A percentile compares a stretch with the other conserved stretches of the same genome.
Evolutionary conservation across 1,140 invertebrate genomes (phyloP).

Genomic region (Platyscapa corneri): DNA sequence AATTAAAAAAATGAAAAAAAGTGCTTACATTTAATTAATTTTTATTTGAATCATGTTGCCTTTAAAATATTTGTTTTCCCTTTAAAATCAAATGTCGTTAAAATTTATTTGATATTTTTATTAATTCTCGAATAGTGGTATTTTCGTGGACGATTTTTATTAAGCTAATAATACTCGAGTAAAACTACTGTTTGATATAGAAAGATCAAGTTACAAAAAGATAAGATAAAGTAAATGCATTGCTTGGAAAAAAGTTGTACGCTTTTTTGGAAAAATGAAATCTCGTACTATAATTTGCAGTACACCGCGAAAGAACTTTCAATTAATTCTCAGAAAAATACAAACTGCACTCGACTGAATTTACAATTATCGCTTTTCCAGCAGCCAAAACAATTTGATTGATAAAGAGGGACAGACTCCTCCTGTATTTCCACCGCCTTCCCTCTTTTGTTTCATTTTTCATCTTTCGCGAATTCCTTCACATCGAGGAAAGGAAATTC

Average conservation of each 20-base stretch:
- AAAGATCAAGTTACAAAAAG: not conserved
- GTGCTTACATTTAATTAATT: no score
- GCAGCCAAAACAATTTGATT: constrained; percentile 47
- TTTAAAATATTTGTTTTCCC: no score
- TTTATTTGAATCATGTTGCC: no score
- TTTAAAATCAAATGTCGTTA: no score
- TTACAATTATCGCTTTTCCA: constrained; percentile 43
- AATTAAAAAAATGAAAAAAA: no score
- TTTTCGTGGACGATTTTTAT: no score
- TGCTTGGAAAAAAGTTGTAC: not conserved
- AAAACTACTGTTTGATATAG: no score
- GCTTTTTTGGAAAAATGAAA: not conserved
- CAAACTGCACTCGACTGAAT: not conserved
- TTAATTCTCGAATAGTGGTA: no score
- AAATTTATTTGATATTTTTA: no score
- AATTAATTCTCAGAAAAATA: constrained; percentile 9
- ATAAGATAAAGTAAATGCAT: no score
- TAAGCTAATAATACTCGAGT: no score
- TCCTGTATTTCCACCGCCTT: not conserved
- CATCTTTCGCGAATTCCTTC: constrained; percentile 23
- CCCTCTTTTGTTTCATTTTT: constrained; percentile 13
- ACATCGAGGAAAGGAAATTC: not conserved
- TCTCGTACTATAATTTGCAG: not conserved
- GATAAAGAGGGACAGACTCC: constrained; percentile 19
- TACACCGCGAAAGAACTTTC: not conserved